Evolutionary conservation across 2,113 vertebrate species (phyloP).

Genomic region (Lonchura striata): DNA sequence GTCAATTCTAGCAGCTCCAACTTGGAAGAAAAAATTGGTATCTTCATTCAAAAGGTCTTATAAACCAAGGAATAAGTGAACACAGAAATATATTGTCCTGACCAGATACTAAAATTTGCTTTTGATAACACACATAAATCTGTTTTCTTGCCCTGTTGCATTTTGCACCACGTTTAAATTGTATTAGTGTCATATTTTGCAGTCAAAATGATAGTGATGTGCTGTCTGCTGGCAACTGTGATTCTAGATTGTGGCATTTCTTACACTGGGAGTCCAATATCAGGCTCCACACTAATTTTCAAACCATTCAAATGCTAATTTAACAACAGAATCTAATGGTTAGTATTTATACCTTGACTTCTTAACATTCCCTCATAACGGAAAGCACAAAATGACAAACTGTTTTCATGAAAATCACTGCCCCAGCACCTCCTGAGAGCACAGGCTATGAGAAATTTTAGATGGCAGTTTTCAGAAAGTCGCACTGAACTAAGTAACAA

Average conservation of each 20-base stretch:
- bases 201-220: not conserved
- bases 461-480: not conserved
- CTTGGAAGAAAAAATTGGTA: not conserved
- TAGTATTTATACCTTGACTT: not conserved
- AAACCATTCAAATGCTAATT: not conserved
- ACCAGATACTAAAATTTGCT: not conserved
- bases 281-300: conserved; percentile 7
- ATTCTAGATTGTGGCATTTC: not conserved
- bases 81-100: not conserved
- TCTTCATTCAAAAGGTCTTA: not conserved
- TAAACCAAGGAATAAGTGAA: not conserved
- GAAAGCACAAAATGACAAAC: not conserved
- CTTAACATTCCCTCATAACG: not conserved
- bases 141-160: not conserved
- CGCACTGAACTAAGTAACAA: not conserved
- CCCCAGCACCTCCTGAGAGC: not conserved
- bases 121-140: conserved; percentile 25
- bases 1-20: not conserved
- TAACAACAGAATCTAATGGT: not conserved
- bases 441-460: not conserved
- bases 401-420: not conserved
- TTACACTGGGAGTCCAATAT: not conserved
- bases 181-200: conserved; percentile 4
- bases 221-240: conserved; percentile 5
- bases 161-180: not conserved